phyloP scores from a whole-genome alignment of 2,113 vertebrate genomes.

The Apodemus sylvaticus region DNA sequence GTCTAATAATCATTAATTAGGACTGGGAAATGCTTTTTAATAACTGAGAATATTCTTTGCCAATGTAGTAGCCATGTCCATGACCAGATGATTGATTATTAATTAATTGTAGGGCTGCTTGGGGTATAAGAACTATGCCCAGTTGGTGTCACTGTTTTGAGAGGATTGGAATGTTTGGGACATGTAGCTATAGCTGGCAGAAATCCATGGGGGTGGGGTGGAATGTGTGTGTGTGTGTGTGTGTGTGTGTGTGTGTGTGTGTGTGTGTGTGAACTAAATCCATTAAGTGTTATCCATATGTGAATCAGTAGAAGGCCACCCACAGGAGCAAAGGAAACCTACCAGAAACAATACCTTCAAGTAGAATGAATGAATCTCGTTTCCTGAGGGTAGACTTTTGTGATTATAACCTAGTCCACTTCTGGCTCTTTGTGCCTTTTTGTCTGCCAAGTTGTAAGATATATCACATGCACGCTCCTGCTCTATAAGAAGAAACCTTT shows the following conservation, averaged over 20 bases:
- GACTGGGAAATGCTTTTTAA: neutral
- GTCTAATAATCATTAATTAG: neutral
- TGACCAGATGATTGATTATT: neutral
- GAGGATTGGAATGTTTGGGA: neutral
- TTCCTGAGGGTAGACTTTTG: neutral
- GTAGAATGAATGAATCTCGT: neutral
- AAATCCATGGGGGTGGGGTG: neutral
- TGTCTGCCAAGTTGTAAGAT: neutral
- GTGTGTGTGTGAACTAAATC: neutral
- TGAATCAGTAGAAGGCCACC: neutral
- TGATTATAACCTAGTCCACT: neutral
- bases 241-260: neutral
- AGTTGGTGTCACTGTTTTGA: neutral
- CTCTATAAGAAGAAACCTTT: too few relatives aligned
- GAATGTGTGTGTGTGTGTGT: neutral
- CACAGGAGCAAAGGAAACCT: neutral
- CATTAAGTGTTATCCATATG: neutral
- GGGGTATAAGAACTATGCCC: neutral
- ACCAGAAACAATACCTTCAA: neutral
- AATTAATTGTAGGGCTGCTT: neutral
- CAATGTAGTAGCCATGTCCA: neutral
- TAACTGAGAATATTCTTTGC: neutral
- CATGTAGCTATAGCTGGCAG: neutral
- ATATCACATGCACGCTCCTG: too few relatives aligned
- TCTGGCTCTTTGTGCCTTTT: neutral